These are phyloP conservation scores for Darevskia nairensis DNA, from an alignment of 2,797 vertebrate species.

Conservation along the genomic window DNA sequence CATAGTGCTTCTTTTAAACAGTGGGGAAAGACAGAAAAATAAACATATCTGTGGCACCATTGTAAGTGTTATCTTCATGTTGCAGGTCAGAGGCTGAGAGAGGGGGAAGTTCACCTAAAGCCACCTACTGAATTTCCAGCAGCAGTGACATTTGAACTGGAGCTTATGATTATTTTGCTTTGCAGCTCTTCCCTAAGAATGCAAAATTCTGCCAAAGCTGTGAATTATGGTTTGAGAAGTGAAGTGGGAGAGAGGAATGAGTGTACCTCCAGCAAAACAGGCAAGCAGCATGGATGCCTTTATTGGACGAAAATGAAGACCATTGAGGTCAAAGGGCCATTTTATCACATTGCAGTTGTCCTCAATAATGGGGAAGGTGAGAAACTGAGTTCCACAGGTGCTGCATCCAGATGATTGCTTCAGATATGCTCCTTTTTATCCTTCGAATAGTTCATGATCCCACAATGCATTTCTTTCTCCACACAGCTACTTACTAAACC, in stretches of 20 bases:
- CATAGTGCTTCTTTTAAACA: too few species aligned
- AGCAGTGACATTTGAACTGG: not conserved
- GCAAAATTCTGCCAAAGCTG: constrained; percentile 50
- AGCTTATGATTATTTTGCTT: too few species aligned
- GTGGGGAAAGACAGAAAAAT: not conserved
- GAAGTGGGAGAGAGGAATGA: constrained; percentile 19
- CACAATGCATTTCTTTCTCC: not conserved
- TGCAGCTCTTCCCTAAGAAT: not conserved
- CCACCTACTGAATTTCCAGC: not conserved
- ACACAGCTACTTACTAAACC: not conserved
- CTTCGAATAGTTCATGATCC: constrained; percentile 28
- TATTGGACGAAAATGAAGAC: constrained; percentile 49
- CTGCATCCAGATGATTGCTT: not conserved
- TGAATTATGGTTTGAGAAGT: constrained; percentile 46
- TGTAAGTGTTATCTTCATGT: not conserved
- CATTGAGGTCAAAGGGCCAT: constrained; percentile 45
- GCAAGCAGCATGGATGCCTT: fast-evolving
- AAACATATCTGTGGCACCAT: not conserved
- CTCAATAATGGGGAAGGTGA: constrained; percentile 8
- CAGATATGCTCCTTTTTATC: constrained; percentile 12
- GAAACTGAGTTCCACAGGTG: not conserved
- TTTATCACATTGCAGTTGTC: constrained; percentile 47
- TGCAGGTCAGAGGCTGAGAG: not conserved
- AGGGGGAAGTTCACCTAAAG: too few species aligned
- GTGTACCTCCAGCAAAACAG: not conserved